phyloP scores from a whole-genome alignment of 1,140 invertebrate genomes.

The Leptestheria dahalacensis region DNA sequence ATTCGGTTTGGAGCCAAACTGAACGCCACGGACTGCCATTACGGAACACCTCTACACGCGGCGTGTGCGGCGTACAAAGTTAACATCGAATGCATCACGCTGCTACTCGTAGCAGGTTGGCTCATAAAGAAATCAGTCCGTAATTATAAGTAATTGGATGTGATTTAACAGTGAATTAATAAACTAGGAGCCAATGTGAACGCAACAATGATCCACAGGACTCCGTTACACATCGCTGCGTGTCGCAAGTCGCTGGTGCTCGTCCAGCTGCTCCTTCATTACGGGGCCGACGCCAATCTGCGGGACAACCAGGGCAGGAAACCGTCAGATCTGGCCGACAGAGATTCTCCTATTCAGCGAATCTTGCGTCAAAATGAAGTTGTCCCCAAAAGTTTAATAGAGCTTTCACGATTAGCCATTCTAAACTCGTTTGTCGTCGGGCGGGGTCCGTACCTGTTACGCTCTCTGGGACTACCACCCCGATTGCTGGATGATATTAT shows the following conservation, averaged over 20 bases:
- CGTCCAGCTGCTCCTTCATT: constrained; percentile 10
- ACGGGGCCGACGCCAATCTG: constrained; percentile 9
- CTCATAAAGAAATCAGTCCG: not conserved
- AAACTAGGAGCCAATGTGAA: constrained; percentile 13
- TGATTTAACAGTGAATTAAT: not conserved
- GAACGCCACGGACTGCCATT: constrained; percentile 11
- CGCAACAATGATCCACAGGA: constrained; percentile 11
- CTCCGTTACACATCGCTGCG: constrained; percentile 12
- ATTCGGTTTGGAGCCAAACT: constrained; percentile 11
- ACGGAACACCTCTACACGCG: constrained; percentile 13
- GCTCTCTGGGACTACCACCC: not conserved
- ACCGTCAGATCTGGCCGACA: not conserved
- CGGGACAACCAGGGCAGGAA: constrained; percentile 7
- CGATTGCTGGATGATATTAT: not conserved
- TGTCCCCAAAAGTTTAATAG: not conserved
- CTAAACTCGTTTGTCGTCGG: constrained; percentile 6
- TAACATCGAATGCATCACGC: constrained; percentile 6
- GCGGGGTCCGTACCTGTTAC: not conserved
- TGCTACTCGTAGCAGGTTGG: constrained; percentile 10
- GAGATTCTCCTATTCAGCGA: not conserved
- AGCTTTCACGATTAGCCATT: not conserved
- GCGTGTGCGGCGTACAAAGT: constrained; percentile 14
- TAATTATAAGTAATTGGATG: not conserved
- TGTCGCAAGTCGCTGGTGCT: not conserved
- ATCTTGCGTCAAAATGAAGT: constrained; percentile 4